These are phyloP conservation scores for Stichopus horrens DNA, from an alignment of 53 echinoderm and acorn worm species.

Conservation along the genomic window DNA sequence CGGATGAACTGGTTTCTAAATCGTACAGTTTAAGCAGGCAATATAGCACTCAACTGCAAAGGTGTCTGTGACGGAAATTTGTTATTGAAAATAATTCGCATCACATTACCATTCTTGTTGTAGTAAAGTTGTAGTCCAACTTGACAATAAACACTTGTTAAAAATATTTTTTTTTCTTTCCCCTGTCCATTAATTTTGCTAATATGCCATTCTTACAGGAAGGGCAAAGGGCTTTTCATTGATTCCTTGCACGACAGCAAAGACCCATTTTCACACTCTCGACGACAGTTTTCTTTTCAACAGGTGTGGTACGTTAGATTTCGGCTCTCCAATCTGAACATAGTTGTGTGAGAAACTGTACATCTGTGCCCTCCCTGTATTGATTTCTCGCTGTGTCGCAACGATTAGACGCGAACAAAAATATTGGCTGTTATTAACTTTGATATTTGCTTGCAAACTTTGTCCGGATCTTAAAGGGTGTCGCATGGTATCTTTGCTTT, in stretches of 20 bases:
- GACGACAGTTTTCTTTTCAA: slow-evolving; percentile 11
- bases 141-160: not conserved
- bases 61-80: too few relatives aligned
- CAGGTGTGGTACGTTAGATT: slow-evolving; percentile 34
- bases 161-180: not conserved
- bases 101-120: too few relatives aligned
- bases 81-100: too few relatives aligned
- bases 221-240: slow-evolving; percentile 1
- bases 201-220: not conserved
- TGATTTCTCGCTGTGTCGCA: slow-evolving; percentile 6
- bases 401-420: not conserved
- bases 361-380: slow-evolving; percentile 26
- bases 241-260: not conserved
- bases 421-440: slow-evolving; percentile 1
- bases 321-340: slow-evolving; percentile 25
- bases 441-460: slow-evolving; percentile 34
- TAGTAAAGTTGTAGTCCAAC: not conserved
- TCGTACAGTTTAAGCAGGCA: too few relatives aligned
- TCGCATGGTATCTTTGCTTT: not conserved
- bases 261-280: slow-evolving; percentile 17
- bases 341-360: slow-evolving; percentile 22
- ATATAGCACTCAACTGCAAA: too few relatives aligned
- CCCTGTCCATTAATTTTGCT: not conserved
- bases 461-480: not conserved
- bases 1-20: too few relatives aligned